phyloP scores from a whole-genome alignment of 1,140 invertebrate species.

The Drosophila virilis region DNA sequence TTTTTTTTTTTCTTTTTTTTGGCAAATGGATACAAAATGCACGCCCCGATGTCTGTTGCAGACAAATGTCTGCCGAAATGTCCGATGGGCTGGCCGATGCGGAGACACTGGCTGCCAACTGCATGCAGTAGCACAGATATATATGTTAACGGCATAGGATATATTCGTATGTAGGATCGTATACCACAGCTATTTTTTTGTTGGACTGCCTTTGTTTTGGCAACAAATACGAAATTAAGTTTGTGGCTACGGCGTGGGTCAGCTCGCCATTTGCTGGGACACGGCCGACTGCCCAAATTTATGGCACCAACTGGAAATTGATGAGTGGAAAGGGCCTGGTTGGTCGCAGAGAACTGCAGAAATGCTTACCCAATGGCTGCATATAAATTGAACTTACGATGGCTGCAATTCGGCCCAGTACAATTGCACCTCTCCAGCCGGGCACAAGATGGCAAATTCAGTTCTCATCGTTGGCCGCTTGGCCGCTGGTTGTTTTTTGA shows the following conservation, averaged over 20 bases:
- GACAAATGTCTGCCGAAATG: conserved; percentile 77
- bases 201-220: conserved; percentile 35
- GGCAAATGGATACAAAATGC: conserved; percentile 76
- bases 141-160: background rate
- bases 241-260: conserved; percentile 41
- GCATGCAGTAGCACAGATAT: conserved; percentile 42
- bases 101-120: conserved; percentile 57
- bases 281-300: conserved; percentile 61
- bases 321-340: background rate
- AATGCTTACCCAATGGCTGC: conserved; percentile 48
- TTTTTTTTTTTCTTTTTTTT: conserved; percentile 27
- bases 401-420: conserved; percentile 28
- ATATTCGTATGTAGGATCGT: background rate
- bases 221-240: conserved; percentile 67
- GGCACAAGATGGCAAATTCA: conserved; percentile 22
- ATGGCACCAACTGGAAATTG: conserved; percentile 34
- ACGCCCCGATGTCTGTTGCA: conserved; percentile 74
- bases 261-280: conserved; percentile 51
- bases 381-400: conserved; percentile 58
- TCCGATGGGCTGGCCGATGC: conserved; percentile 64
- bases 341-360: background rate
- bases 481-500: conserved; percentile 8
- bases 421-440: conserved; percentile 7
- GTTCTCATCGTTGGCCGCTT: conserved; percentile 20
- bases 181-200: conserved; percentile 5